Conservation (phyloP, 23 tunicate species). For the Phallusia fumigata region DNA sequence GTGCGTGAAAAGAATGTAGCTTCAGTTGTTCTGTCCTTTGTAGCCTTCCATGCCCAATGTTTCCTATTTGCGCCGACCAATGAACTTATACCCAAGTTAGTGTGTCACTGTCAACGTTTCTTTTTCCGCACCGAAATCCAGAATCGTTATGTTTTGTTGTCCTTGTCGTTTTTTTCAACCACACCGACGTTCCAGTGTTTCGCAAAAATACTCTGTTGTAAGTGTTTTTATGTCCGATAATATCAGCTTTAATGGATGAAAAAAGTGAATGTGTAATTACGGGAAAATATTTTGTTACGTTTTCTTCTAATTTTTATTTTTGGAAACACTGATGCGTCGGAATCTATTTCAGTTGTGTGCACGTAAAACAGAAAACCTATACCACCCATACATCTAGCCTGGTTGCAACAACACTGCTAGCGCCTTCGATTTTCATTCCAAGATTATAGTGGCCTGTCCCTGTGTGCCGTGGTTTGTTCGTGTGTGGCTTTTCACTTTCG, state of each 20-base stretch:
- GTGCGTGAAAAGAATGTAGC: not conserved
- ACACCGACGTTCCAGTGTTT: not conserved
- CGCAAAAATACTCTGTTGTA: not conserved
- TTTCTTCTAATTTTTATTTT: not conserved
- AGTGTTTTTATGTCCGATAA: not conserved
- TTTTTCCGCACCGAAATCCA: not conserved
- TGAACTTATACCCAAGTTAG: conserved; percentile 3
- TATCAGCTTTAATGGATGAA: no score
- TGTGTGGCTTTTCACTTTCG: not conserved
- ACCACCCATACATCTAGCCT: not conserved
- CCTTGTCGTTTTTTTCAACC: not conserved
- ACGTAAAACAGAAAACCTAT: not conserved
- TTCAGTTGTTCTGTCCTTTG: not conserved
- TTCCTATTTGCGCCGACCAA: not conserved
- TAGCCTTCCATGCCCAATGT: not conserved
- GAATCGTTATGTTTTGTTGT: not conserved
- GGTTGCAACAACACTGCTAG: conserved; percentile 9
- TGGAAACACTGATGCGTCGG: not conserved
- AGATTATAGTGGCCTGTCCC: not conserved
- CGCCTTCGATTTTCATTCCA: conserved; percentile 2
- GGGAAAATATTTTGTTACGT: no score
- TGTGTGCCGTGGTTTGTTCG: conserved; percentile 6
- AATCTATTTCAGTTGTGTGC: not conserved
- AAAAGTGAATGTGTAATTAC: no score
- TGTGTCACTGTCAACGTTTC: not conserved